Conservation (phyloP, 2,888 invertebrate genomes). For the Digitonthophagus gazella region DNA sequence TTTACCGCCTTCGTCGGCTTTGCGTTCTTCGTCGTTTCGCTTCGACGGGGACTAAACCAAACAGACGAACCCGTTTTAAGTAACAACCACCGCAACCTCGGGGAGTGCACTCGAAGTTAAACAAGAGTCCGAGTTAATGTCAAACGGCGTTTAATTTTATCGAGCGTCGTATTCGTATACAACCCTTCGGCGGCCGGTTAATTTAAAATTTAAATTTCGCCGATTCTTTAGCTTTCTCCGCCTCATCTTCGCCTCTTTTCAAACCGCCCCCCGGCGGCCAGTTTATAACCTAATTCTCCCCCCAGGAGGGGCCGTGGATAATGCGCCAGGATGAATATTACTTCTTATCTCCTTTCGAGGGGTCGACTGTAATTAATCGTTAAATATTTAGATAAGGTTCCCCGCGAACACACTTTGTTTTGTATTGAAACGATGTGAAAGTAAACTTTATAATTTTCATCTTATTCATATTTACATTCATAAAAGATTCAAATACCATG, state of each 20-base stretch:
- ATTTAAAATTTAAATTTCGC: slow-evolving; percentile 14
- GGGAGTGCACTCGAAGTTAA: background rate
- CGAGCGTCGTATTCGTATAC: background rate
- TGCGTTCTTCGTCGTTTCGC: no score
- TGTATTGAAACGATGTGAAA: background rate
- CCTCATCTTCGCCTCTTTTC: background rate
- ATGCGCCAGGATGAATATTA: background rate
- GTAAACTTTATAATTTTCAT: no score
- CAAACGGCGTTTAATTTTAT: slow-evolving; percentile 13
- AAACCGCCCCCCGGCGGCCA: background rate
- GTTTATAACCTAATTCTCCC: background rate
- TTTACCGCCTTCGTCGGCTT: background rate
- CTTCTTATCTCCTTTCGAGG: background rate
- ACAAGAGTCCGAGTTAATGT: background rate
- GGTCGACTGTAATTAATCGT: background rate
- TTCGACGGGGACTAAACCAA: background rate
- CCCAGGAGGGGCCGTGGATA: background rate
- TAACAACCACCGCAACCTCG: background rate
- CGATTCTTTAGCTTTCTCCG: slow-evolving; percentile 13
- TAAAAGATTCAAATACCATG: no score
- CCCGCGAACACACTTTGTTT: background rate
- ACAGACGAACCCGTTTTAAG: background rate
- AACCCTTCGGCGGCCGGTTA: background rate
- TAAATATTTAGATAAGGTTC: background rate
- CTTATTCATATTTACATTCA: no score